Evolutionary conservation across 2,888 invertebrate genomes (phyloP), one percentile per base, ranked within the genome.

Genomic region (Orgyia antiqua): DNA sequence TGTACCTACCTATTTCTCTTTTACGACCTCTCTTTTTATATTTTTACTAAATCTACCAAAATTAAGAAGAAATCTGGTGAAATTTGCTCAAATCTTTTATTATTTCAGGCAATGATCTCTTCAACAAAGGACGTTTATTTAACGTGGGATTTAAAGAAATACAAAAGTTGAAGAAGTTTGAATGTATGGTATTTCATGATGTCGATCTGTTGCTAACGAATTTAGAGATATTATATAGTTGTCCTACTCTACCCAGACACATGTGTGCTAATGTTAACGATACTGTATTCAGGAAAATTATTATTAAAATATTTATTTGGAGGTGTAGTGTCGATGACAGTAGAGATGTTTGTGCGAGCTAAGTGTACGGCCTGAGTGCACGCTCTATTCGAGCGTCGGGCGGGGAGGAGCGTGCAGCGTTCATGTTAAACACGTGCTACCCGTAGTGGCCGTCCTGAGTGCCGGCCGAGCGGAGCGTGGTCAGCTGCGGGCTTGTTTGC

Each of bases 151-250:
- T 91, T 72, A 88, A 89, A 29, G 97, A 98, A 78, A 94, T 96
- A 7, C 78, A 92, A 61, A 94, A 94, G 67, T 49, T 59, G 15
- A 86, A 83, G 24, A 59, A 79, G 19, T 94, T 91, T 83, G 90
- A 94, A 53, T 97, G 97, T 75, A 93, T 95, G 67, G 90, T 97
- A 48, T 96, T 97, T 68, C 97, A 98, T 67, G 97, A 97, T 67
- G 93, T 97, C 15, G 97, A 98, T 74, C 87, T 98, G 35, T 76
- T 97, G 47, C 97, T 97, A 0, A 91, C 95, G 67, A 93, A 96
- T 71, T 93, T 94, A 63, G 87, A 93, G 40, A 97, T 97, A 73
- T 72, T 95, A 27, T 97, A 97, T 79, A 91, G 90, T 20, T 97
- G 97, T 68, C 94, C 95, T 0, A 90, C 90, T 33, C 92, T 93